Base-by-base conservation (phyloP, 2,888 invertebrate genomes). In the Eutolmus rufibarbis region DNA sequence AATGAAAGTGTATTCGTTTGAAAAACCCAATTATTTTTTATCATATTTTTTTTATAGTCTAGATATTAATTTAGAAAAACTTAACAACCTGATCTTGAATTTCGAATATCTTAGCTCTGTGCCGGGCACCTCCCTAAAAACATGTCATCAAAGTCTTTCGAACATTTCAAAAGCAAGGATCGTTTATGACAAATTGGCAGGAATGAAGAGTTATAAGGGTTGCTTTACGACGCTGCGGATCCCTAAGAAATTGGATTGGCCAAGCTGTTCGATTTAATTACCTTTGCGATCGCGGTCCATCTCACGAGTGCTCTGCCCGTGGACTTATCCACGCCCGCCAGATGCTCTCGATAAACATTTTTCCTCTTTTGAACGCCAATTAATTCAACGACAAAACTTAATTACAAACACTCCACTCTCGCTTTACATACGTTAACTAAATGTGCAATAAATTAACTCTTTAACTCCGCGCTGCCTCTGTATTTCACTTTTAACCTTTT, bases 381-480 rank as follows among this genome's bases (percentile, higher is more conserved):
- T 88, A 88, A 88, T 88, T 87, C 88, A 87, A 87, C 82, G 87
- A 88, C 88, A 88, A 84, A 88, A 88, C 84, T 88, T 88, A 88
- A 88, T 88, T 88, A 88, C 86, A 87, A 87, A 87, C 87, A 88
- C 86, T 87, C 87, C 78, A 82, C 57, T 74, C 87, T 87, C 87
- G 86, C 87, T 88, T 88, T 88, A 88, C 88, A 88, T 88, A 88
- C 86, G 88, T 88, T 87, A 77, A 88, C 87, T 88, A 88, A 88
- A 88, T 86, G 87, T 87, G 87, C 87, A 88, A 88, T 88, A 88
- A 88, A 87, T 87, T 87, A 88, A 88, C 87, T 88, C 88, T 85
- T 88, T 88, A 88, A 87, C 87, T 88, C 86, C 74, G 46, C 66
- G 43, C 76, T 85, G 87, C 85, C 87, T 87, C 79, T 87, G 81